Evolutionary conservation across 2,888 invertebrate species (phyloP), one percentile per base, ranked within the genome.

Genomic region (Agrotis ipsilon): DNA sequence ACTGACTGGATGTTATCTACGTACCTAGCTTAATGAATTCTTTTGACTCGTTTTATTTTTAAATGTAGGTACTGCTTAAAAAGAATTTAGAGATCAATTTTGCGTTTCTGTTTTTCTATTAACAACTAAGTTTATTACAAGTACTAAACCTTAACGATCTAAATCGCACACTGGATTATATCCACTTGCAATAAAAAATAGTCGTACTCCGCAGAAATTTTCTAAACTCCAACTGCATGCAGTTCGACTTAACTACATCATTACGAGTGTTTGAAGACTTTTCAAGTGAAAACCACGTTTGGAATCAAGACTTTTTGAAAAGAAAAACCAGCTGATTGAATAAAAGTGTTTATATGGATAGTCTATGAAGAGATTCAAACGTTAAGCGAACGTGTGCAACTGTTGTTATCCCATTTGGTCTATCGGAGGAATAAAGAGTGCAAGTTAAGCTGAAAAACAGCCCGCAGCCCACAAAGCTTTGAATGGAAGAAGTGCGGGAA

Each of bases 381-480:
- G 75, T 79, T 75, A 70, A 73, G 80, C 73, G 62, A 78, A 80
- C 73, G 74, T 80, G 69, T 79, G 76, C 80, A 72, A 70, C 71
- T 78, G 75, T 85, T 85, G 83, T 86, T 84, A 90, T 89, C 88
- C 86, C 82, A 92, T 92, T 91, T 91, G 80, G 86, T 85, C 85
- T 87, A 86, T 89, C 79, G 79, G 82, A 81, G 84, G 86, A 86
- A 87, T 88, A 90, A 89, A 92, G 88, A 92, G 89, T 90, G 90
- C 90, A 89, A 89, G 88, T 88, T 87, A 90, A 91, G 90, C 90
- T 88, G 86, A 89, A 91, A 83, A 91, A 90, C 88, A 89, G 87
- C 84, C 87, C 86, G 86, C 85, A 88, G 85, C 76, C 85, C 85
- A 89, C 93, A 92, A 92, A 92, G 93, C 91, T 93, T 93, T 92